Base-by-base conservation (phyloP, 1,140 invertebrate genomes). In the Drosophila pseudoobscura region DNA sequence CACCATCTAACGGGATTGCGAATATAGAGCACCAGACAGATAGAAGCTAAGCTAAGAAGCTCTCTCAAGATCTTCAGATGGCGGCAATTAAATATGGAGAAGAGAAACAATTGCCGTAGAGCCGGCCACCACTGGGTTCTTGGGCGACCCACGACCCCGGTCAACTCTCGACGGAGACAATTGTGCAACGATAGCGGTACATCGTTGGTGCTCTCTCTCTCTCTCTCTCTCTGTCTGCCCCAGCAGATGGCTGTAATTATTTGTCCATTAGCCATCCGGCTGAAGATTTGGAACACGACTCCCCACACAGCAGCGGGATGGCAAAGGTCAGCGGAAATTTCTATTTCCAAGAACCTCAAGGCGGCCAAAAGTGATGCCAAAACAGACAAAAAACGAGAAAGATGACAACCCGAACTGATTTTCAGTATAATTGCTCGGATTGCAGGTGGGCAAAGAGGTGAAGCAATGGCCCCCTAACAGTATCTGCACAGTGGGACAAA, bases 221-320 rank as follows among this genome's bases (percentile, higher is more conserved):
- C 20, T 20, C 20, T 20, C 20, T 20, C 20, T 2, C 20, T 20
- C 20, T 20, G 1, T 20, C 20, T 20, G 1, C 2, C 24, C 24
- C 24, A 26, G 24, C 24, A 73, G 62, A 50, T 57, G 49, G 79
- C 73, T 63, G 68, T 85, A 85, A 85, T 85, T 85, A 85, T 87
- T 78, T 82, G 78, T 62, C 78, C 80, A 85, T 85, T 85, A 85
- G 82, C 50, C 22, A 85, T 74, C 50, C 22, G 20, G 29, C 60
- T 64, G 58, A 46, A 85, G 70, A 85, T 85, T 74, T 87, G 80
- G 80, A 87, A 85, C 82, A 85, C 74, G 47, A 57, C 57, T 52
- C 70, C 24, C 24, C 24, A 17, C 24, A 26, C 24, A 5, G 24
- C 24, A 47, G 43, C 35, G 45, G 49, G 24, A 5, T 17, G 20